Percentiles rank a stretch among this genome's conserved stretches.
phyloP scores from a whole-genome alignment of 2,888 invertebrate genomes.

The Volucella zonaria region DNA sequence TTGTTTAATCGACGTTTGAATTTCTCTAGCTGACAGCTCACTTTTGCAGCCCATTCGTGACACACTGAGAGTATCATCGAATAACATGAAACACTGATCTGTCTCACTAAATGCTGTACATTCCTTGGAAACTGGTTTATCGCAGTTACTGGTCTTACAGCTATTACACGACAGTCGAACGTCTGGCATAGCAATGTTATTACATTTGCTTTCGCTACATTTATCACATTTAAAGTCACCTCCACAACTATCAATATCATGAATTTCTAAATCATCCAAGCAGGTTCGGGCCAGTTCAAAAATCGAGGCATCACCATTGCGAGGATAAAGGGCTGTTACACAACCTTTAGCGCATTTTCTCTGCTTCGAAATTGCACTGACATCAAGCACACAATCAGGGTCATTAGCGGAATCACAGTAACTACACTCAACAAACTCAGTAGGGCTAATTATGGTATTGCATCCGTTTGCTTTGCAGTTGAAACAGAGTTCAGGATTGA shows the following conservation, averaged over 20 bases:
- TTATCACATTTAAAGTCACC: conserved; percentile 67
- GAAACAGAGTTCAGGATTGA: conserved; percentile 74
- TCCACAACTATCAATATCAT: conserved; percentile 69
- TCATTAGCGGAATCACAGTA: conserved; percentile 74
- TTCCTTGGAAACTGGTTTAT: conserved; percentile 40
- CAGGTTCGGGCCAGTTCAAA: conserved; percentile 75
- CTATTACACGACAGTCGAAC: conserved; percentile 72
- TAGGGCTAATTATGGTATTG: conserved; percentile 65
- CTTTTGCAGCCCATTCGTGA: conserved; percentile 75
- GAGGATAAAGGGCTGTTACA: conserved; percentile 73
- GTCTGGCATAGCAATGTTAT: conserved; percentile 67
- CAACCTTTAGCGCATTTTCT: conserved; percentile 75
- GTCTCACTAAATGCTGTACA: conserved; percentile 69
- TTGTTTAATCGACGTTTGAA: conserved; percentile 63
- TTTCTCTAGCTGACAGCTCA: conserved; percentile 48
- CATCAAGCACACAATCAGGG: conserved; percentile 69
- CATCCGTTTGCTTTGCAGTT: conserved; percentile 76
- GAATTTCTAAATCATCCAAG: conserved; percentile 75
- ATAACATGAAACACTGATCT: conserved; percentile 76
- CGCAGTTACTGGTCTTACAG: conserved; percentile 73
- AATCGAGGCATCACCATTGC: conserved; percentile 55
- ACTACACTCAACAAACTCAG: conserved; percentile 66
- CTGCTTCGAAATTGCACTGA: conserved; percentile 36
- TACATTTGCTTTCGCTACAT: conserved; percentile 71
- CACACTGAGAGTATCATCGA: conserved; percentile 70